Evolutionary conservation across 1,140 invertebrate species (phyloP).

Genomic region (Meloidogyne exigua): DNA sequence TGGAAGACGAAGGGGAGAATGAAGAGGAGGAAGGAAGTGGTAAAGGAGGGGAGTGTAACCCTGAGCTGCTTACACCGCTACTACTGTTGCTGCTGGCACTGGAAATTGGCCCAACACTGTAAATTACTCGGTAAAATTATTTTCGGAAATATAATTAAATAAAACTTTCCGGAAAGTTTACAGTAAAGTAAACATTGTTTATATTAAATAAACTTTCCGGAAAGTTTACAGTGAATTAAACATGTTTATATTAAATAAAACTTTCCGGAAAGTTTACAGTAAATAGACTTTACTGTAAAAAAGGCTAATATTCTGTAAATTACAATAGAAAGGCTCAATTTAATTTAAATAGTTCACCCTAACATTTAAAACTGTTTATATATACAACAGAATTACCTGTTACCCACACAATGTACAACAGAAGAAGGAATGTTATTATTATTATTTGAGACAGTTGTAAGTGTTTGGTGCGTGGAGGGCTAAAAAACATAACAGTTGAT

Average conservation of each 20-base stretch:
- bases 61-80: not conserved
- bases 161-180: not conserved
- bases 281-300: no score
- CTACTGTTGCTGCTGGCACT: not conserved
- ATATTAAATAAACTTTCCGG: not conserved
- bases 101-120: not conserved
- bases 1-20: not conserved
- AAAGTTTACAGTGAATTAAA: not conserved
- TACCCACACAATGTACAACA: slow-evolving; percentile 1
- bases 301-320: no score
- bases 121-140: not conserved
- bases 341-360: no score
- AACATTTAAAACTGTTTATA: not conserved
- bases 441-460: not conserved
- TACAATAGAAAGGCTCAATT: no score
- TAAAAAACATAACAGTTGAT: not conserved
- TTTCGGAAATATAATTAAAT: not conserved
- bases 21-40: not conserved
- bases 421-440: not conserved
- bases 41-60: not conserved
- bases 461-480: not conserved
- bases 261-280: not conserved
- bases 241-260: no score
- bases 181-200: no score
- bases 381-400: not conserved